phyloP scores from a whole-genome alignment of 2,888 invertebrate species.

The Habroteleia sp. region DNA sequence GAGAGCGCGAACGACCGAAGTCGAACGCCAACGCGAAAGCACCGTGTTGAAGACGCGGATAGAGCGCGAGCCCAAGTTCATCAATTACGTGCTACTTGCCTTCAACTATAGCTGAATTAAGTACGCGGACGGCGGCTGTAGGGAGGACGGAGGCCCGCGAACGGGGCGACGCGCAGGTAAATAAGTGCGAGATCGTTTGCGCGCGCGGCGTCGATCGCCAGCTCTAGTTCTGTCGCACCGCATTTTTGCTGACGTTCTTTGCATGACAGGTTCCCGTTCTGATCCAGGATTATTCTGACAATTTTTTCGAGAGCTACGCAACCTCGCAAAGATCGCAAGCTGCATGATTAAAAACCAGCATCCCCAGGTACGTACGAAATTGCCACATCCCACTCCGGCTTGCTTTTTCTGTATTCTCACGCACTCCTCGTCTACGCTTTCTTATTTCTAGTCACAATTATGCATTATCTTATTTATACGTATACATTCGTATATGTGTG shows the following conservation, averaged over 20 bases:
- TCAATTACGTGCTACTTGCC: no score
- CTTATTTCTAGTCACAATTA: no score
- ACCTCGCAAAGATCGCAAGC: neutral
- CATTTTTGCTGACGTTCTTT: neutral
- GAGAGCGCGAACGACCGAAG: constrained; percentile 45
- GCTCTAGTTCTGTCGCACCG: neutral
- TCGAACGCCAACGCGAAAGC: constrained; percentile 32
- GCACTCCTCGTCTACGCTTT: no score
- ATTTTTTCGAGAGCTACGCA: no score
- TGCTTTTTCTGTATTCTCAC: no score
- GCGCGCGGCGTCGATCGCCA: constrained; percentile 28
- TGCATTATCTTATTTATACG: no score
- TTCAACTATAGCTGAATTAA: neutral
- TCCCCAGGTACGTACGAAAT: constrained; percentile 4
- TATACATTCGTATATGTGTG: no score
- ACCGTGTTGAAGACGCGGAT: neutral
- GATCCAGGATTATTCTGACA: no score
- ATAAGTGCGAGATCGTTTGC: constrained; percentile 25
- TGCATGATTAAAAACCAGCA: constrained; percentile 4
- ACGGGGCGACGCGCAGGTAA: constrained; percentile 27
- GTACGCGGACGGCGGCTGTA: constrained; percentile 1
- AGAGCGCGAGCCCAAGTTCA: no score
- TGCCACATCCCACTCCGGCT: neutral
- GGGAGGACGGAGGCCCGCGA: constrained; percentile 3
- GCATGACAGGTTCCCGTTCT: constrained; percentile 12